A percentile compares a stretch with the other conserved stretches of the same genome.
phyloP scores from a whole-genome alignment of 1,140 invertebrate genomes.

The Pseudomyrmex flavicornis region DNA sequence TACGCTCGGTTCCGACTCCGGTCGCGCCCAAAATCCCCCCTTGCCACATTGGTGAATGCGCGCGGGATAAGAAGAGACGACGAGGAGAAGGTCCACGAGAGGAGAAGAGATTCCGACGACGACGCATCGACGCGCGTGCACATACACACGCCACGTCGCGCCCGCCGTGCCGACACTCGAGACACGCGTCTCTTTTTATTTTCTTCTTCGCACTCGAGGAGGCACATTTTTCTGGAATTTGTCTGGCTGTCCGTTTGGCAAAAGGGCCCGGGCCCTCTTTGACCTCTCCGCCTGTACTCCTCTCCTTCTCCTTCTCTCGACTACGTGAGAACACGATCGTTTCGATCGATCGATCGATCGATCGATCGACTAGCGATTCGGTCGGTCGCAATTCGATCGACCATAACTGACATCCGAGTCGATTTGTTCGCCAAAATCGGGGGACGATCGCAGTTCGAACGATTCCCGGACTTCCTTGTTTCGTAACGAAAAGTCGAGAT shows the following conservation, averaged over 20 bases:
- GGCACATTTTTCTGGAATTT: conserved; percentile 67
- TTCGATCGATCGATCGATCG: neutral
- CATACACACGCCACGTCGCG: conserved; percentile 32
- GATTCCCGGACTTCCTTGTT: conserved; percentile 10
- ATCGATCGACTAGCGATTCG: conserved; percentile 1
- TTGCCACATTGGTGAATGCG: neutral
- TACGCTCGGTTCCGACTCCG: conserved; percentile 49
- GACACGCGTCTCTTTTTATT: conserved; percentile 68
- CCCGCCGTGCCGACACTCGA: conserved; percentile 67
- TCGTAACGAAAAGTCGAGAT: conserved; percentile 3
- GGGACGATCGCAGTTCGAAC: neutral
- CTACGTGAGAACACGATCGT: conserved; percentile 28
- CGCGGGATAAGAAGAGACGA: neutral
- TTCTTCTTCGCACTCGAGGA: conserved; percentile 62
- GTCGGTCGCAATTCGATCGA: conserved; percentile 6
- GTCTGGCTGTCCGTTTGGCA: conserved; percentile 23
- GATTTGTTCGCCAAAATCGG: conserved; percentile 1
- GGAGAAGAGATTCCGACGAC: neutral
- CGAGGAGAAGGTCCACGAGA: neutral
- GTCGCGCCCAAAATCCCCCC: conserved; percentile 38
- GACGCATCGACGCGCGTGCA: conserved; percentile 26
- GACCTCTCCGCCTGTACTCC: neutral
- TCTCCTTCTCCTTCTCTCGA: neutral
- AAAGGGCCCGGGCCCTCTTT: conserved; percentile 32
- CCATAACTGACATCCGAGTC: conserved; percentile 6